phyloP scores from a whole-genome alignment of 1,140 invertebrate species.

The Conopomorpha cramerella region DNA sequence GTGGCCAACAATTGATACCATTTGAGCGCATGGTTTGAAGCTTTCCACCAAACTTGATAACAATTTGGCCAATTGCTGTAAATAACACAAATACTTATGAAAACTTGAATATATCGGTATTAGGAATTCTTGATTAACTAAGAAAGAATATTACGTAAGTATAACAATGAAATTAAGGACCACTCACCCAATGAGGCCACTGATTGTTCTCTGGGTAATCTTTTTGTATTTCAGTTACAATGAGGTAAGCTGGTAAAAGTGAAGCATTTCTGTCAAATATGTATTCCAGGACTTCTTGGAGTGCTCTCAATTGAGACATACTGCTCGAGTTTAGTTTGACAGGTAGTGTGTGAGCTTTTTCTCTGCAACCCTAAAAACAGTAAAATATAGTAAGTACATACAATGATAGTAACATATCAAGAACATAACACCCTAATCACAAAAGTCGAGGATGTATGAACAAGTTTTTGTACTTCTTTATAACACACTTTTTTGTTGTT shows the following conservation, averaged over 20 bases:
- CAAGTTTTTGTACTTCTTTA: too few relatives aligned
- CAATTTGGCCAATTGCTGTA: conserved; percentile 80
- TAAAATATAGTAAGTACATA: too few relatives aligned
- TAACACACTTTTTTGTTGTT: too few relatives aligned
- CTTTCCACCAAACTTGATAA: conserved; percentile 89
- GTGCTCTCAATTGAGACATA: conserved; percentile 78
- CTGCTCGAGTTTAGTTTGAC: conserved; percentile 75
- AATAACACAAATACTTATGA: conserved; percentile 8
- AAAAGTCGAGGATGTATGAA: too few relatives aligned
- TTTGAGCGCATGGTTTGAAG: conserved; percentile 90
- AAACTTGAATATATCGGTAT: too few relatives aligned
- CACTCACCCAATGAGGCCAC: conserved; percentile 89
- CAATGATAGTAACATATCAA: too few relatives aligned
- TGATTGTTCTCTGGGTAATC: conserved; percentile 78
- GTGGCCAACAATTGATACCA: conserved; percentile 91
- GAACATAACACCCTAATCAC: too few relatives aligned
- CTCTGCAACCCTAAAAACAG: conserved; percentile 73
- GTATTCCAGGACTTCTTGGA: conserved; percentile 80
- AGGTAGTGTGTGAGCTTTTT: conserved; percentile 83
- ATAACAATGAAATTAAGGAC: neutral
- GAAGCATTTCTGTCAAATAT: conserved; percentile 94
- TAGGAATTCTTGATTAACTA: too few relatives aligned
- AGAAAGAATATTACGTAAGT: too few relatives aligned
- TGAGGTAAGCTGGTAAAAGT: conserved; percentile 90
- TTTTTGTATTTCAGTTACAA: conserved; percentile 93